Evolutionary conservation across 2,888 invertebrate genomes (phyloP).

Genomic region (Monochamus alternatus): DNA sequence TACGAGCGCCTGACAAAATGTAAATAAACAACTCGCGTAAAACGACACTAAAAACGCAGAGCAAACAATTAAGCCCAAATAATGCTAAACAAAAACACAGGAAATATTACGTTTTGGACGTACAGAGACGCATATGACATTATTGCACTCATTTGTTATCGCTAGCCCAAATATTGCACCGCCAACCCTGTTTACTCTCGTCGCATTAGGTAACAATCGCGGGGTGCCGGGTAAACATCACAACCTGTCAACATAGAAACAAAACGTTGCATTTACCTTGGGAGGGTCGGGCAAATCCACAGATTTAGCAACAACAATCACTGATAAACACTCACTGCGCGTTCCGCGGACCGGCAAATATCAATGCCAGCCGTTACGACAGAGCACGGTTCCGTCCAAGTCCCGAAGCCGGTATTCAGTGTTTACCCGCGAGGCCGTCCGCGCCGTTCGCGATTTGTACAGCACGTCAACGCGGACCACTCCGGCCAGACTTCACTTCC

Average conservation of each 20-base stretch:
- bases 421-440: slow-evolving; percentile 35
- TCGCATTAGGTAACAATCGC: slow-evolving; percentile 5
- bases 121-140: background rate
- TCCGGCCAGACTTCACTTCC: slow-evolving; percentile 54
- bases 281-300: slow-evolving; percentile 15
- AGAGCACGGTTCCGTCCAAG: slow-evolving; percentile 17
- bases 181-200: slow-evolving; percentile 8
- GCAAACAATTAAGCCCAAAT: slow-evolving; percentile 1
- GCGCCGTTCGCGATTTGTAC: slow-evolving; percentile 41
- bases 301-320: slow-evolving; percentile 18
- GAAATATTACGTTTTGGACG: background rate
- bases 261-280: slow-evolving; percentile 25
- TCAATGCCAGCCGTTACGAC: slow-evolving; percentile 31
- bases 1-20: background rate
- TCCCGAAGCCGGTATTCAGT: slow-evolving; percentile 34
- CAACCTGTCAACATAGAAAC: slow-evolving; percentile 30
- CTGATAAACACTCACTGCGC: slow-evolving; percentile 36
- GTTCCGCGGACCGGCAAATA: slow-evolving; percentile 24
- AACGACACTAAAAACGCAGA: background rate
- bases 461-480: slow-evolving; percentile 34
- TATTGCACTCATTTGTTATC: background rate
- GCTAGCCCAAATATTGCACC: background rate
- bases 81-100: background rate
- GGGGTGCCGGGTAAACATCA: slow-evolving; percentile 24
- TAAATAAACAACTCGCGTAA: slow-evolving; percentile 8